These are phyloP conservation scores for Ondatra zibethicus DNA, from an alignment of 2,113 vertebrate species.

Conservation along the genomic window DNA sequence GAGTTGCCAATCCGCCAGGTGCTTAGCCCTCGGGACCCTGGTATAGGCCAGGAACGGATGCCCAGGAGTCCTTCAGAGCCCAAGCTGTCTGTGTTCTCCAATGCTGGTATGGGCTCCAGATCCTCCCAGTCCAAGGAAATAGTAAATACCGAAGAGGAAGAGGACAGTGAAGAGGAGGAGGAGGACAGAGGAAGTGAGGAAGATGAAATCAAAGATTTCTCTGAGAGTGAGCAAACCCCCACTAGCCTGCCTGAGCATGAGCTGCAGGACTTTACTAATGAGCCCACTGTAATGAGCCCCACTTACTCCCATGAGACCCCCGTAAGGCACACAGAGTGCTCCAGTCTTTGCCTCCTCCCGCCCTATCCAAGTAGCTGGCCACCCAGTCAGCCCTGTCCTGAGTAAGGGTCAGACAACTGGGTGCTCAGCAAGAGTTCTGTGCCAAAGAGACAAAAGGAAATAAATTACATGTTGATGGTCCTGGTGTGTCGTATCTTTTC, in stretches of 20 bases:
- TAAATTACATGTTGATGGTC: slow-evolving; percentile 26
- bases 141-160: rapidly evolving
- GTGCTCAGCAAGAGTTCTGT: neutral
- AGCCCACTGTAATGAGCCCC: neutral
- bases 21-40: neutral
- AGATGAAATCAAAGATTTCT: neutral
- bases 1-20: neutral
- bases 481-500: neutral
- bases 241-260: neutral
- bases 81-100: rapidly evolving
- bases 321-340: neutral
- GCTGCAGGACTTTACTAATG: neutral
- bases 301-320: neutral
- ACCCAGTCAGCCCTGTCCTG: neutral
- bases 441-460: slow-evolving; percentile 19
- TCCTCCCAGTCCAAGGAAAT: neutral
- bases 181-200: neutral
- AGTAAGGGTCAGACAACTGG: neutral
- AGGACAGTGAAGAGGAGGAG: neutral
- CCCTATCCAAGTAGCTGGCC: neutral
- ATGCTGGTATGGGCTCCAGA: rapidly evolving
- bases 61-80: rapidly evolving
- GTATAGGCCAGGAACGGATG: neutral
- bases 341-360: neutral
- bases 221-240: neutral